Evolutionary conservation across 2,797 vertebrate genomes (phyloP), one percentile per base, ranked within the genome.

Genomic region (Oreonectes daqikongensis): DNA sequence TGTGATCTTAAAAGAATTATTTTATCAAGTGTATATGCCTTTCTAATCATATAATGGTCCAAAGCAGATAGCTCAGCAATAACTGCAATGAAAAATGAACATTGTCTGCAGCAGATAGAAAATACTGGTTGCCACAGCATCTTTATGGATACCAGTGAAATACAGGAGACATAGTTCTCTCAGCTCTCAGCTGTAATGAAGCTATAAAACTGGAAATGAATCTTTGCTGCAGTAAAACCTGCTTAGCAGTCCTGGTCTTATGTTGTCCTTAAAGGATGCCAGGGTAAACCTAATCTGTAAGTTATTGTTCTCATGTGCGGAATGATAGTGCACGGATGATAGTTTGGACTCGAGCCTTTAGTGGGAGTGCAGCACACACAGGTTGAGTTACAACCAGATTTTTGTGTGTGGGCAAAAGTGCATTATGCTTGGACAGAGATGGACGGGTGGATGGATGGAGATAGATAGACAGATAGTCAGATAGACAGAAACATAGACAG

Each of bases 121-220:
- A 64, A 53, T 42, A 46, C 38, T 63, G 75, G 20, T 63, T 79
- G 46, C 42, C 63, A 28, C 26, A 74, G 44, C 70, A 69, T 28
- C 46, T 61, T 67, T 59, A 69, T 79, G 26, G 55, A 74, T 44
- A 42, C n/a, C 17, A 24, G 32, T 77, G 61, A 68, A 65, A 79
- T 24, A 26, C 38, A 57, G 32, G 17, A 74, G 60, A 30, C 24
- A 20, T 61, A 46, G 53, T 61, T 78, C 68, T 76, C 55, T 61
- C 20, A 59, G 20, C 69, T 44, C 20, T 65, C 46, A 42, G 7
- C 26, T 66, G 35, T 72, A 66, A 86, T 80, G 48, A 74, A 66
- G 35, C 61, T 30, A 74, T 74, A 65, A 11, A 40, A 66, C 26
- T 20, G 35, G 11, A 65, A 74, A 53, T 69, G 22, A 69, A 55